Base-by-base conservation (phyloP, 1,140 invertebrate species). In the Brachionus sp. region DNA sequence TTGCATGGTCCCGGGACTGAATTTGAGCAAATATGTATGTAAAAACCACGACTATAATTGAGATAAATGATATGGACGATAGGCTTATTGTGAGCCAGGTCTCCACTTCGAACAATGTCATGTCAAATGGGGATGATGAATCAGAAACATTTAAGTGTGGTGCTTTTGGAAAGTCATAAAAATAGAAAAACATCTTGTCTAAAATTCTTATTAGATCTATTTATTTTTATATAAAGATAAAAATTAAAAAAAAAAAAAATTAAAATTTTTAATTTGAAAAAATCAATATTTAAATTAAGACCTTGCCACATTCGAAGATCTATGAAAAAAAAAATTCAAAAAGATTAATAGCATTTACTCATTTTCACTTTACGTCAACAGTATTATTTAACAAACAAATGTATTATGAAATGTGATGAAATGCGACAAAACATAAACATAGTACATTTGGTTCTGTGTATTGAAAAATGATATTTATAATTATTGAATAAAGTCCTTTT, bases 51-150 rank as follows among this genome's bases (percentile, higher is more conserved):
- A 62, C 19, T 25, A 80, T 9, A 4, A 80, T 62, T 39, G 77
- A 35, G 3, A 57, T 9, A 23, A 37, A 57, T 42, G 77, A 80
- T 9, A 80, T 4, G 1, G 37, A 16, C 12, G 77, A 80, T 1
- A 80, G 57, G 13, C 35, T 23, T 7, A 80, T 80, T 5, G 77
- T 75, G 4, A 75, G 33, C 70, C 70, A 75, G 13, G 70, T 75
- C 33, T 75, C 70, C 12, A 46, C 46, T 46, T 46, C 39, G 19
- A 46, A 75, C n/a, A 75, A 46, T 25, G 66, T 70, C 16, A 19
- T 44, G 35, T 70, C 66, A 70, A 66, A 66, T 33, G 13, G 64
- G 10, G 10, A 12, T 23, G 5, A n/a, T 33, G 25, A 4, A 13
- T 33, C 33, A 3, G 64, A 33, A 33, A 25, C 3, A 25, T 66